A percentile compares a stretch with the other conserved stretches of the same genome.
These are phyloP conservation scores for Drosophila aldrichi DNA, from an alignment of 2,888 invertebrate genomes.

Conservation along the genomic window DNA sequence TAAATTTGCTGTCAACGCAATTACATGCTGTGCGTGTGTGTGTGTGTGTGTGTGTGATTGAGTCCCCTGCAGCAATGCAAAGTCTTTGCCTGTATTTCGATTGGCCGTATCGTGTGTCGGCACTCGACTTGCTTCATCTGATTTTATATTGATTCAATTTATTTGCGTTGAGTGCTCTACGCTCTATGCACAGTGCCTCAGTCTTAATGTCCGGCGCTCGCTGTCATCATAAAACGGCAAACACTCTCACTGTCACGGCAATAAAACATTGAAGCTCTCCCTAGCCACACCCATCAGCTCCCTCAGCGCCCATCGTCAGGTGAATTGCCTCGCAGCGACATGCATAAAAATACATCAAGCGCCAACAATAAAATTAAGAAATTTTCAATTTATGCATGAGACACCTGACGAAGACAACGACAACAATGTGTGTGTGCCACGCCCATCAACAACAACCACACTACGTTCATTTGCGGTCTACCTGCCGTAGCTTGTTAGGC, in stretches of 20 bases:
- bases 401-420: slow-evolving; percentile 64
- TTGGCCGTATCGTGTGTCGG: slow-evolving; percentile 16
- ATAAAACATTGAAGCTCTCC: slow-evolving; percentile 43
- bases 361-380: slow-evolving; percentile 77
- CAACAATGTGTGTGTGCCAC: slow-evolving; percentile 22
- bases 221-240: slow-evolving; percentile 21
- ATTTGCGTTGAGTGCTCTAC: slow-evolving; percentile 44
- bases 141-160: slow-evolving; percentile 70
- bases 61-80: slow-evolving; percentile 17
- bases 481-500: slow-evolving; percentile 67
- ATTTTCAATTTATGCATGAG: slow-evolving; percentile 78
- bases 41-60: slow-evolving; percentile 8
- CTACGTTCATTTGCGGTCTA: slow-evolving; percentile 45
- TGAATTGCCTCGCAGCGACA: slow-evolving; percentile 8
- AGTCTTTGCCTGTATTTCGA: slow-evolving; percentile 18
- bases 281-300: slow-evolving; percentile 13
- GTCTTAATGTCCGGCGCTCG: slow-evolving; percentile 44
- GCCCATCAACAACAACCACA: slow-evolving; percentile 28
- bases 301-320: neutral
- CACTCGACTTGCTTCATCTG: slow-evolving; percentile 40
- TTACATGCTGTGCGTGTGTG: slow-evolving; percentile 16
- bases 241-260: slow-evolving; percentile 32
- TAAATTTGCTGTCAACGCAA: slow-evolving; percentile 73
- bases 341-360: slow-evolving; percentile 56
- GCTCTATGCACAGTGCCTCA: neutral